Conservation (phyloP, 2,888 invertebrate species). For the Chalcosyrphus nemorum region DNA sequence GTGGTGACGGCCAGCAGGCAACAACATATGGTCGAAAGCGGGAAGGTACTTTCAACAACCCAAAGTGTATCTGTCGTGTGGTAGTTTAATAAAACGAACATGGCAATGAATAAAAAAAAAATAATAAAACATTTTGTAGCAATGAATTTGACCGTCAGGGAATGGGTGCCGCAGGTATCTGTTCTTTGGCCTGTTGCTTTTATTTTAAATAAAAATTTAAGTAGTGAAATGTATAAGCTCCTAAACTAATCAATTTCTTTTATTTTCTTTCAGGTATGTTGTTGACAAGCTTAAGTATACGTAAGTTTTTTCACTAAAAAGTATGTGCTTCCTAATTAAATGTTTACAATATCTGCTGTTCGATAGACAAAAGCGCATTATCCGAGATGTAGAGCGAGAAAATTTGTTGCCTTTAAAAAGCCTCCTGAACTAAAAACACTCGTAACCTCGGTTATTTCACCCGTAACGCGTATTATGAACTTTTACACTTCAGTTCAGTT, state of each 20-base stretch:
- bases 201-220: too few relatives aligned
- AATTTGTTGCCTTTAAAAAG: too few relatives aligned
- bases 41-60: slow-evolving; percentile 36
- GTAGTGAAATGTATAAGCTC: too few relatives aligned
- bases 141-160: not conserved
- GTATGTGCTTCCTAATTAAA: too few relatives aligned
- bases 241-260: not conserved
- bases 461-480: too few relatives aligned
- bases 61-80: not conserved
- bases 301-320: not conserved
- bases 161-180: not conserved
- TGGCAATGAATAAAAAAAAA: not conserved
- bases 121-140: not conserved
- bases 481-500: too few relatives aligned
- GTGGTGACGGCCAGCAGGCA: slow-evolving; percentile 16
- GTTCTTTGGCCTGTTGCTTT: not conserved
- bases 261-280: not conserved
- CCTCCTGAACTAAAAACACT: too few relatives aligned
- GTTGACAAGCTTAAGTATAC: not conserved
- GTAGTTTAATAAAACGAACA: not conserved
- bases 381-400: too few relatives aligned
- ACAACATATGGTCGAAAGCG: slow-evolving; percentile 55
- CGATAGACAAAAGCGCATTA: too few relatives aligned
- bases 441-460: too few relatives aligned
- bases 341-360: too few relatives aligned